Percentiles rank a stretch among this genome's conserved stretches.
phyloP scores from a whole-genome alignment of 2,888 invertebrate genomes.

The Dexiosoma caninum region DNA sequence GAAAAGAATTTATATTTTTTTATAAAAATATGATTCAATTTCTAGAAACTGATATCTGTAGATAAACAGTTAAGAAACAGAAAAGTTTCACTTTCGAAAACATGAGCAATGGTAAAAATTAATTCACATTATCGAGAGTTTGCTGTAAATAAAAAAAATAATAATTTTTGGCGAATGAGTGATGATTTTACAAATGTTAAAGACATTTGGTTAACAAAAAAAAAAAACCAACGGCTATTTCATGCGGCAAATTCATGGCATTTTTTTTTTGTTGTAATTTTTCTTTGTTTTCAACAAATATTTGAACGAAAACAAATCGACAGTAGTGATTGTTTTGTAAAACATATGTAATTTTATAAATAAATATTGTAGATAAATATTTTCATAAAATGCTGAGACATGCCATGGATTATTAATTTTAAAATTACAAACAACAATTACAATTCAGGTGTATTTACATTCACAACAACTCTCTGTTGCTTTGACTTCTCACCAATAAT shows the following conservation, averaged over 20 bases:
- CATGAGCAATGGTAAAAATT: too few relatives aligned
- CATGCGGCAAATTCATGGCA: not conserved
- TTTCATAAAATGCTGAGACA: slow-evolving; percentile 49
- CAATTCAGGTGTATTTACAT: not conserved
- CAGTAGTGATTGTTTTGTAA: not conserved
- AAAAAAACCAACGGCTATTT: not conserved
- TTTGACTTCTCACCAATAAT: not conserved
- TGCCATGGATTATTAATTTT: slow-evolving; percentile 28
- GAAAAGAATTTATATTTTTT: too few relatives aligned
- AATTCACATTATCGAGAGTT: too few relatives aligned
- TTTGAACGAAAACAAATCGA: not conserved
- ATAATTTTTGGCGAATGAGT: not conserved
- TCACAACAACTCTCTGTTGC: not conserved
- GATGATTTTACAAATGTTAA: not conserved
- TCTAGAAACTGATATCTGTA: too few relatives aligned
- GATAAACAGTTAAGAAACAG: too few relatives aligned
- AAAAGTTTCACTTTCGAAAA: too few relatives aligned
- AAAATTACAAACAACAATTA: slow-evolving; percentile 7
- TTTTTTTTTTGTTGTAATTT: not conserved
- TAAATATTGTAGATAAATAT: slow-evolving; percentile 9
- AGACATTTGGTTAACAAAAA: not conserved
- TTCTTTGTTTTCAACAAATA: not conserved
- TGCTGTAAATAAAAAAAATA: not conserved
- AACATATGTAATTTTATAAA: not conserved
- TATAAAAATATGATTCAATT: too few relatives aligned